Conservation (phyloP, 2,888 invertebrate genomes). For the Toxonevra muliebris region DNA sequence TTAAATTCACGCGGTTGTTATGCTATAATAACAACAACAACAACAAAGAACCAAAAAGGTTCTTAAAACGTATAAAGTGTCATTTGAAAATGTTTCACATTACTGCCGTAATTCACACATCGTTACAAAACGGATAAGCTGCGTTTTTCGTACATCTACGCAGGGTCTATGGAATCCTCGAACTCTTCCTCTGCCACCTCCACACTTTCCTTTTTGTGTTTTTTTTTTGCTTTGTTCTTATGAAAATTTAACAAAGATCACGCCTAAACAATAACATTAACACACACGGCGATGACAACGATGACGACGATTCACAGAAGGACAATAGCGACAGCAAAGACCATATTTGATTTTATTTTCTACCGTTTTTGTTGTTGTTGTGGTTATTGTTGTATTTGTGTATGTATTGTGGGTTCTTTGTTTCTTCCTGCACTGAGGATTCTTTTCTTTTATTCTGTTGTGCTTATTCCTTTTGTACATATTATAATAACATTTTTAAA, state of each 20-base stretch:
- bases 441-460: too few relatives aligned
- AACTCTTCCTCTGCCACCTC: not conserved
- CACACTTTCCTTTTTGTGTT: not conserved
- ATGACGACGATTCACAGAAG: conserved; percentile 16
- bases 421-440: too few relatives aligned
- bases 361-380: conserved; percentile 2
- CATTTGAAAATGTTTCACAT: not conserved
- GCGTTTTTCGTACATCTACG: too few relatives aligned
- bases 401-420: too few relatives aligned
- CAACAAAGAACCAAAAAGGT: too few relatives aligned
- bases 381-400: conserved; percentile 5
- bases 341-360: conserved; percentile 8
- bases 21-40: too few relatives aligned
- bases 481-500: too few relatives aligned
- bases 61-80: not conserved
- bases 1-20: too few relatives aligned
- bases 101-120: conserved; percentile 39
- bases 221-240: conserved; percentile 13
- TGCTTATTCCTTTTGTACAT: too few relatives aligned
- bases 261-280: conserved; percentile 44
- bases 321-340: conserved; percentile 17
- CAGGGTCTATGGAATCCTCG: too few relatives aligned
- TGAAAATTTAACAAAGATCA: conserved; percentile 44
- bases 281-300: conserved; percentile 27
- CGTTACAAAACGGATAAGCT: conserved; percentile 40